These are phyloP conservation scores for Remorina albescens DNA, from an alignment of 2,797 vertebrate species.

Conservation along the genomic window DNA sequence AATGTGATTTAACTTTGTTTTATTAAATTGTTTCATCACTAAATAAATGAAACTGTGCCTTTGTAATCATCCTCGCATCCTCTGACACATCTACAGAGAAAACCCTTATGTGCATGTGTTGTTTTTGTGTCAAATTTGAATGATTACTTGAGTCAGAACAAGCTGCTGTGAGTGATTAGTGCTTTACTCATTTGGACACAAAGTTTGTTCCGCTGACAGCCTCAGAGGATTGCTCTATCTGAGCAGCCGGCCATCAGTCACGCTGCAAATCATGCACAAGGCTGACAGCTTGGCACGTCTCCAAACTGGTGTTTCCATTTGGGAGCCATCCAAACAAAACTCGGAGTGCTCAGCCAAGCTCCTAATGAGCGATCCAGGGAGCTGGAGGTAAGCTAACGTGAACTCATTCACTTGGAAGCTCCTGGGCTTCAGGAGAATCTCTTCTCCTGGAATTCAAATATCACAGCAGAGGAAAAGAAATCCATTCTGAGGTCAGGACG, in stretches of 20 bases:
- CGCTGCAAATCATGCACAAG: constrained; percentile 67
- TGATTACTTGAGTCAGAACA: constrained; percentile 20
- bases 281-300: constrained; percentile 73
- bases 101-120: constrained; percentile 4
- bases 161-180: constrained; percentile 63
- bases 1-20: background rate
- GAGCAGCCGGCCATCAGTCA: constrained; percentile 68
- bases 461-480: constrained; percentile 33
- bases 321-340: constrained; percentile 82
- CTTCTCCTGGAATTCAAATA: constrained; percentile 40
- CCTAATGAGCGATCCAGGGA: constrained; percentile 76
- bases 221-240: constrained; percentile 30
- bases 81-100: background rate
- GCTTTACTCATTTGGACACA: constrained; percentile 62
- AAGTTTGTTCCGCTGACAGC: constrained; percentile 50
- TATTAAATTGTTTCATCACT: background rate
- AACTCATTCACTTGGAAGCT: constrained; percentile 74
- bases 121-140: constrained; percentile 29
- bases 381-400: constrained; percentile 56
- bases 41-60: background rate
- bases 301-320: constrained; percentile 82
- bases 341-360: constrained; percentile 70
- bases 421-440: constrained; percentile 36
- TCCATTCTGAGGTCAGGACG: constrained; percentile 22
- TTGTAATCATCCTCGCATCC: background rate